Base-by-base conservation (phyloP, 2,888 invertebrate genomes). In the Prosopocoilus inquinatus region DNA sequence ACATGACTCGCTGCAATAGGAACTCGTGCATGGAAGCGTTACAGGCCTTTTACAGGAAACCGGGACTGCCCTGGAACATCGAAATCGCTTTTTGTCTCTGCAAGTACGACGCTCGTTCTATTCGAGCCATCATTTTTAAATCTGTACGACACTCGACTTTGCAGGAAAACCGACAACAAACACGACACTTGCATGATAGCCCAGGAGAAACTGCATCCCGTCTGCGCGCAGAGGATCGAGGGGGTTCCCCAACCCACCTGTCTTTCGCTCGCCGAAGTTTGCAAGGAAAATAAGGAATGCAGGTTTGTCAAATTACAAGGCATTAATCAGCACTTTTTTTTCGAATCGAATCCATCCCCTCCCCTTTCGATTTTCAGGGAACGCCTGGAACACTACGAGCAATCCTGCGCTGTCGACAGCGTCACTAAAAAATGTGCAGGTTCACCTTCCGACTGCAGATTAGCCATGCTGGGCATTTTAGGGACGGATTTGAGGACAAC, bases 81-180 rank as follows among this genome's bases (percentile, higher is more conserved):
- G 94, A 94, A 78, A 90, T 94, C 67, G 94, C 94, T 65, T 94
- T 94, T 79, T 94, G 94, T 75, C 83, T 94, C 58, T 94, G 94
- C 92, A 93, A 89, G 94, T 93, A 79, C 86, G 89, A 33, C 13
- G 16, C 11, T 84, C n/a, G 2, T 32, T 9, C 12, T 8, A 15
- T 47, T 9, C 47, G 16, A n/a, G 11, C 8, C 38, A 4, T 38
- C 38, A 4, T 38, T 38, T 13, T 38, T 13, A 12, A 12, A 11
- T 38, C 38, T 28, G 20, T 28, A 28, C 32, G 12, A 8, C 15
- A 16, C 12, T 46, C 15, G 5, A 33, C n/a, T 38, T 73, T 75
- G 4, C 75, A 94, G 93, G 79, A 93, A 92, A 86, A 89, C 91
- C 34, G 89, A 90, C 71, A 89, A 89, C 78, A 89, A 88, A 67